Conservation (phyloP, 2,888 invertebrate genomes). For the Eupeodes latifasciatus region DNA sequence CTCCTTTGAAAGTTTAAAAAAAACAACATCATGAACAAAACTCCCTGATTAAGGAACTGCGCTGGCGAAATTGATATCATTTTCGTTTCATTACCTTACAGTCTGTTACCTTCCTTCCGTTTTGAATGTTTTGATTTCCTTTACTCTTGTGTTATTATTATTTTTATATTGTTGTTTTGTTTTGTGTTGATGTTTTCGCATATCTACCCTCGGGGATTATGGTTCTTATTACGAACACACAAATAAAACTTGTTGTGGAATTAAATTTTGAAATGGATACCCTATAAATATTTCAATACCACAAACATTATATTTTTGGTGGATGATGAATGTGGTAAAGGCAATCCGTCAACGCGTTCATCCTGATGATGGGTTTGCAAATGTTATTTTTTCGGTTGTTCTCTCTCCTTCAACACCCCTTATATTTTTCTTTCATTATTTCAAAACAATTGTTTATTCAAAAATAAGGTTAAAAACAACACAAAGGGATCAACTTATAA, state of each 20-base stretch:
- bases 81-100: conserved; percentile 68
- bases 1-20: neutral
- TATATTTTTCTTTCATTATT: conserved; percentile 76
- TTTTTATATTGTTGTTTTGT: conserved; percentile 44
- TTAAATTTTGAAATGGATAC: conserved; percentile 73
- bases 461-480: conserved; percentile 71
- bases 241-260: conserved; percentile 61
- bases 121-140: conserved; percentile 70
- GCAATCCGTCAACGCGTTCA: conserved; percentile 59
- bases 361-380: conserved; percentile 54
- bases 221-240: conserved; percentile 63
- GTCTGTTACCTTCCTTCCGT: conserved; percentile 75
- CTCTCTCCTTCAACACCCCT: conserved; percentile 56
- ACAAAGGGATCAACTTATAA: conserved; percentile 62
- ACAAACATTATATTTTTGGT: conserved; percentile 21
- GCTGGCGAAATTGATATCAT: conserved; percentile 63
- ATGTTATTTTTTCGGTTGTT: conserved; percentile 31
- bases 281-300: conserved; percentile 23
- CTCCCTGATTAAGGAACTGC: neutral
- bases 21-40: neutral
- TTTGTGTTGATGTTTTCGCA: conserved; percentile 69
- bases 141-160: conserved; percentile 53
- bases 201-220: conserved; percentile 69
- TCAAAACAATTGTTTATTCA: conserved; percentile 73
- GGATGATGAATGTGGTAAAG: conserved; percentile 48